Evolutionary conservation across 1,140 invertebrate species (phyloP).

Genomic region (Cydia fagiglandana): DNA sequence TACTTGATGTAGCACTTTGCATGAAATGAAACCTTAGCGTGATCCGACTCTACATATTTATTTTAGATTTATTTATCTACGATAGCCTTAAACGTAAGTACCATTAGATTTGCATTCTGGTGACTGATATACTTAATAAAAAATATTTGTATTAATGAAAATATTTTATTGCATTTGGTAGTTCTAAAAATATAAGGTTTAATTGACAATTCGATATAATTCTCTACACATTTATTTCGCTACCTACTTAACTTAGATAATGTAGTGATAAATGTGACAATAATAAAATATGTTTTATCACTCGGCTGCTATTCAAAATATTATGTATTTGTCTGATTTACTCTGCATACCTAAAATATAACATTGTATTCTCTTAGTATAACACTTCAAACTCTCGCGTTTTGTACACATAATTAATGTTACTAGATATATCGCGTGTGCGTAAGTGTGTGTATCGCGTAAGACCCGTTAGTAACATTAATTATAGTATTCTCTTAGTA

Average conservation of each 20-base stretch:
- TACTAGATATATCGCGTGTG: too few relatives aligned
- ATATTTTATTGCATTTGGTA: slow-evolving; percentile 13
- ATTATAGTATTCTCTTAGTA: background rate
- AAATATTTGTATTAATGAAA: background rate
- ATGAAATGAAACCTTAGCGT: too few relatives aligned
- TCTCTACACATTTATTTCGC: background rate
- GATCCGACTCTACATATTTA: too few relatives aligned
- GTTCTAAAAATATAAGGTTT: slow-evolving; percentile 14
- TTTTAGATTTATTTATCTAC: too few relatives aligned
- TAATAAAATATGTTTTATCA: background rate
- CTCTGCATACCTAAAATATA: background rate
- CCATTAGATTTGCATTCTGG: too few relatives aligned
- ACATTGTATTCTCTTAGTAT: background rate
- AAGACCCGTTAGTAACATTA: too few relatives aligned
- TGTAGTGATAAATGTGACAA: background rate
- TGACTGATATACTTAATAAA: background rate
- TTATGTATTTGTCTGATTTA: background rate
- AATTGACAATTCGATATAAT: slow-evolving; percentile 17
- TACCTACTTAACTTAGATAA: background rate
- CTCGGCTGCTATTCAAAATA: background rate
- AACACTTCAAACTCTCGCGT: too few relatives aligned
- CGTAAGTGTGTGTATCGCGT: too few relatives aligned
- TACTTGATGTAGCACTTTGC: too few relatives aligned
- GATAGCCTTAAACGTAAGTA: too few relatives aligned
- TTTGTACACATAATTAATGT: too few relatives aligned